Conservation (phyloP, 2,888 invertebrate species). For the Epinotia ramella region DNA sequence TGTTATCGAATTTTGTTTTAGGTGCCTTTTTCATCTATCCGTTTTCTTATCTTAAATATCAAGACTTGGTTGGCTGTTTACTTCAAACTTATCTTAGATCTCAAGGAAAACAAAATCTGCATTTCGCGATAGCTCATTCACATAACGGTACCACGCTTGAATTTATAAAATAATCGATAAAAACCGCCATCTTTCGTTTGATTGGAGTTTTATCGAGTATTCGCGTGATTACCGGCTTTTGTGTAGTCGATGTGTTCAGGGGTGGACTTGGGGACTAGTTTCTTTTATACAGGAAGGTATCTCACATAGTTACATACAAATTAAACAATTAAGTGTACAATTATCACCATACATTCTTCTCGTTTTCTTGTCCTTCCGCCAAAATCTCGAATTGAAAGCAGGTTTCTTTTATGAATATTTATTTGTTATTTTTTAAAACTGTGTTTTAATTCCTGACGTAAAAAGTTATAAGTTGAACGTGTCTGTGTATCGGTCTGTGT, state of each 20-base stretch:
- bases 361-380: too few relatives aligned
- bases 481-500: too few relatives aligned
- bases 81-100: conserved; percentile 17
- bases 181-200: conserved; percentile 52
- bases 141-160: conserved; percentile 11
- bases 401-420: too few relatives aligned
- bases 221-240: conserved; percentile 51
- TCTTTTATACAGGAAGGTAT: background rate
- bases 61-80: background rate
- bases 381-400: too few relatives aligned
- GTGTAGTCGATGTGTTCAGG: conserved; percentile 42
- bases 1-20: background rate
- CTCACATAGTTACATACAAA: too few relatives aligned
- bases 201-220: conserved; percentile 53
- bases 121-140: background rate
- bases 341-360: too few relatives aligned
- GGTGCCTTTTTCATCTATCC: background rate
- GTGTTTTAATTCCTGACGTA: too few relatives aligned
- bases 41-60: background rate
- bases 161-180: conserved; percentile 53
- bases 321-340: background rate
- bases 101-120: conserved; percentile 10
- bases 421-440: too few relatives aligned
- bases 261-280: conserved; percentile 37
- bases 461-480: too few relatives aligned